These are phyloP conservation scores for Squalus acanthias DNA, from an alignment of 2,797 vertebrate species.

Conservation along the genomic window DNA sequence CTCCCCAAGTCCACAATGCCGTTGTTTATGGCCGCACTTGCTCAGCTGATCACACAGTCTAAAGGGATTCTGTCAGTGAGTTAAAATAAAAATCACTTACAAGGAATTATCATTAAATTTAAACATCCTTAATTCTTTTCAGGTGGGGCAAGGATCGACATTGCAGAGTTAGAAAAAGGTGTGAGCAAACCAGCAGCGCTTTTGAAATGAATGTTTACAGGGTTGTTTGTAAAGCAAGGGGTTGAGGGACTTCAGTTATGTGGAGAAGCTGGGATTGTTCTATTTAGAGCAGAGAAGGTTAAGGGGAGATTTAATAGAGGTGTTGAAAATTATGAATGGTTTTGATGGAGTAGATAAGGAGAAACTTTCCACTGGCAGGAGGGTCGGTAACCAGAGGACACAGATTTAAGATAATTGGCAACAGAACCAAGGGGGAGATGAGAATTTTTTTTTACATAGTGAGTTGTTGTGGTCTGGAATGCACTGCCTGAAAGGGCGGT, in stretches of 20 bases:
- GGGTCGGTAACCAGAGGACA: neutral
- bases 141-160: neutral
- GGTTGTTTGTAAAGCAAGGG: neutral
- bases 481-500: neutral
- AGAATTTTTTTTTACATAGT: neutral
- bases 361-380: neutral
- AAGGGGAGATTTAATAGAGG: neutral
- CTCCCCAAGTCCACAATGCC: neutral
- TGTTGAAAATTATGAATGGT: neutral
- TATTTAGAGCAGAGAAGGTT: no score
- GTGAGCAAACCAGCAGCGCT: neutral
- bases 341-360: neutral
- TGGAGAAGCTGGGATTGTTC: neutral
- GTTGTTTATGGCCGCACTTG: neutral
- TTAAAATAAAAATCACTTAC: neutral
- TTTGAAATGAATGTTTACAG: neutral
- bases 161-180: neutral
- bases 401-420: neutral
- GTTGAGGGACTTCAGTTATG: neutral
- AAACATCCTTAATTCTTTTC: neutral
- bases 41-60: neutral
- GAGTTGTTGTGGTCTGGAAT: neutral
- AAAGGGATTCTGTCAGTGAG: neutral
- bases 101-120: neutral
- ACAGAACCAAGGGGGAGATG: neutral